These are phyloP conservation scores for Percina caprodes DNA, from an alignment of 2,113 vertebrate genomes.

Conservation along the genomic window DNA sequence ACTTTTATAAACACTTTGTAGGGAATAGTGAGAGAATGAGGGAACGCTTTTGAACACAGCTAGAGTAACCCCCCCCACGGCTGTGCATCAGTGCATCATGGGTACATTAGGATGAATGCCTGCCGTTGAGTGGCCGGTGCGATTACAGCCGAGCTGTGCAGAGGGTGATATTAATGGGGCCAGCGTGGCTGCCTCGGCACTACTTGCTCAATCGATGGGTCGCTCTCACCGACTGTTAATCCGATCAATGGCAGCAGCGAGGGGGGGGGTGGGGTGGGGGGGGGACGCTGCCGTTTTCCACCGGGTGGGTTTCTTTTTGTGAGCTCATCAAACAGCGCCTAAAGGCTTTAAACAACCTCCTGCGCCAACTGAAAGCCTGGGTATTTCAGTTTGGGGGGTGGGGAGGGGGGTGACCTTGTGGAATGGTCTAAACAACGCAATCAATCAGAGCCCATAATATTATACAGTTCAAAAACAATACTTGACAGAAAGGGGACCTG, in stretches of 20 bases:
- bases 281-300: constrained; percentile 18
- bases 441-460: too few relatives aligned
- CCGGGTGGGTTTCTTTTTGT: constrained; percentile 1
- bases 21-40: too few relatives aligned
- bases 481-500: too few relatives aligned
- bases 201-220: constrained; percentile 34
- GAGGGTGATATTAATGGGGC: constrained; percentile 49
- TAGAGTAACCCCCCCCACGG: neutral
- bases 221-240: constrained; percentile 54
- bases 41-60: too few relatives aligned
- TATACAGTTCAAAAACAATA: too few relatives aligned
- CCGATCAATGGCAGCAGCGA: constrained; percentile 39
- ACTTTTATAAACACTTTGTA: too few relatives aligned
- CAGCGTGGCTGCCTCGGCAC: constrained; percentile 28
- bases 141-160: constrained; percentile 31
- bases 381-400: too few relatives aligned
- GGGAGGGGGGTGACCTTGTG: too few relatives aligned
- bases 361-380: too few relatives aligned
- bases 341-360: too few relatives aligned
- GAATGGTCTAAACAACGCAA: too few relatives aligned
- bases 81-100: constrained; percentile 55
- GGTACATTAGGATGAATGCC: constrained; percentile 63
- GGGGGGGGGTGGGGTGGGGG: too few relatives aligned
- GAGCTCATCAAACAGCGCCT: constrained; percentile 45
- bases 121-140: constrained; percentile 21